phyloP scores from a whole-genome alignment of 2,797 vertebrate species.

The Ctenopoma kingsleyae region DNA sequence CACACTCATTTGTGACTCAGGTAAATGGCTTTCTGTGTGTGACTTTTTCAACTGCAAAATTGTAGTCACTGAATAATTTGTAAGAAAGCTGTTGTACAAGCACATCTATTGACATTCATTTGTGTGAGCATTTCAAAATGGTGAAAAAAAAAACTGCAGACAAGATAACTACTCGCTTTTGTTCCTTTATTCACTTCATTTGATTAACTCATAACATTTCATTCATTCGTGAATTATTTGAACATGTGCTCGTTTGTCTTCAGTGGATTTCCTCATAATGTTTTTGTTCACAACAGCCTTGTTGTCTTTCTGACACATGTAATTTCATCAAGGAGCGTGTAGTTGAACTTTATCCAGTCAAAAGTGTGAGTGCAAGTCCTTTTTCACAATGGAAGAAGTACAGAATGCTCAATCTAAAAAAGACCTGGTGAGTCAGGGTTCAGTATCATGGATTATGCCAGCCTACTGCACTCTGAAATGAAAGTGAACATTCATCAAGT shows the following conservation, averaged over 20 bases:
- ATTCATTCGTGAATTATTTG: constrained; percentile 69
- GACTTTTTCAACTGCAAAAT: constrained; percentile 84
- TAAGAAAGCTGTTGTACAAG: constrained; percentile 81
- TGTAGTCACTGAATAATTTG: constrained; percentile 84
- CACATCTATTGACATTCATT: constrained; percentile 79
- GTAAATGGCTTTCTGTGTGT: constrained; percentile 86
- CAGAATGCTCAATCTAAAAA: constrained; percentile 50
- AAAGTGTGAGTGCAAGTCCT: constrained; percentile 49
- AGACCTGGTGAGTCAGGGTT: constrained; percentile 85
- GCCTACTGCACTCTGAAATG: constrained; percentile 84
- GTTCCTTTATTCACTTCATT: constrained; percentile 79
- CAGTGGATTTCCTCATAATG: constrained; percentile 43
- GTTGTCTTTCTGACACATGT: constrained; percentile 65
- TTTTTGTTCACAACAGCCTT: constrained; percentile 71
- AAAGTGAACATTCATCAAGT: constrained; percentile 89
- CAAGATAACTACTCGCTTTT: constrained; percentile 74
- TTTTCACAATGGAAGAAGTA: constrained; percentile 56
- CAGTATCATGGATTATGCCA: constrained; percentile 80
- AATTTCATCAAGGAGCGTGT: constrained; percentile 45
- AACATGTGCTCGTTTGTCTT: constrained; percentile 64
- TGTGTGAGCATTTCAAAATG: constrained; percentile 67
- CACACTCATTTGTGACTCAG: constrained; percentile 96
- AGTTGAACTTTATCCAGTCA: constrained; percentile 58
- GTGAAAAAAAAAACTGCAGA: constrained; percentile 34
- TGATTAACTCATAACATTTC: constrained; percentile 77